Evolutionary conservation across 2,797 vertebrate species (phyloP), one percentile per base, ranked within the genome.

Genomic region (Phylloscopus collybita): DNA sequence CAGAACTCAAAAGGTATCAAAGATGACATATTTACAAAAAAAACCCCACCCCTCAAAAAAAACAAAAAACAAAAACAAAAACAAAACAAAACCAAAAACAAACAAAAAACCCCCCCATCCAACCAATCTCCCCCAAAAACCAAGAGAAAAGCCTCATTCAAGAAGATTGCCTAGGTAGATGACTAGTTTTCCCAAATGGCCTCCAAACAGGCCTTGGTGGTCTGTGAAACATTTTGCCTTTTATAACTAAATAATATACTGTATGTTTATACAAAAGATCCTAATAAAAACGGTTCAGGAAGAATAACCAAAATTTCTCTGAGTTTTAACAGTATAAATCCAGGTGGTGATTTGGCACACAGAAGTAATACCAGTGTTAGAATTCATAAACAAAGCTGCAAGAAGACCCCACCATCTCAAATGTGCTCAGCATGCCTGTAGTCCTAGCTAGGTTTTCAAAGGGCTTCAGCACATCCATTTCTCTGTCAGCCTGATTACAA

Each of bases 401-500:
- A 66, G 16, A 83, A 40, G 29, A 72, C n/a, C 27, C 26, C 65
- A 64, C 13, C 6, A 53, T 13, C 42, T 60, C 22, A 88, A 78
- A 75, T 11, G 42, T 1, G 3, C 67, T 62, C 64, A 80, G 61
- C 30, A 18, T 11, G 53, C 32, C 86, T 44, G 16, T 2, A 64
- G 69, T 61, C 50, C 47, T 29, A 57, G 42, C 34, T 60, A 32
- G 57, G n/a, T 49, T 92, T 88, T 79, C 30, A 83, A 80, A 80
- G 20, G 18, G 44, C 36, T 94, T 59, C 34, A 92, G 72, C 59
- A 80, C 65, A 92, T 62, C 47, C 45, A 74, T 80, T 93, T 85
- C 66, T 88, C 76, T 90, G 72, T 72, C 87, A 93, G 69, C 36
- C 60, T 90, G 65, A 90, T 90, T 91, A 80, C n/a, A 72, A 59